Conservation (phyloP, 2,888 invertebrate genomes). For the Heteromurus nitidus region DNA sequence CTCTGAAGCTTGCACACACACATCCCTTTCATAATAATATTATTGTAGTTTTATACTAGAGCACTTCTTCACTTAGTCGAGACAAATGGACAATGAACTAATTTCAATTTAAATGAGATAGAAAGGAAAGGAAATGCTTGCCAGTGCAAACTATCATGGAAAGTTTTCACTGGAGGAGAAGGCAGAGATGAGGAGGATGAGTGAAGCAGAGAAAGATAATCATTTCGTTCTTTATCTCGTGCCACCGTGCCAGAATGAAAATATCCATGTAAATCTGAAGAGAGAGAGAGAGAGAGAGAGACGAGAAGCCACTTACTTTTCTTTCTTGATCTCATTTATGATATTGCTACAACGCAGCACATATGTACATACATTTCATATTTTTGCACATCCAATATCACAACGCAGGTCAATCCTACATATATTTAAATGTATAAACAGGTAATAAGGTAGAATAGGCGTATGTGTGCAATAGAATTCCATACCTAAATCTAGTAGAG, state of each 20-base stretch:
- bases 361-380: too few species aligned
- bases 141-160: neutral
- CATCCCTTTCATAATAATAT: slow-evolving; percentile 15
- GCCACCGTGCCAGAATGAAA: slow-evolving; percentile 24
- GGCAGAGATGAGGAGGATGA: slow-evolving; percentile 10
- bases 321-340: too few species aligned
- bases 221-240: slow-evolving; percentile 51
- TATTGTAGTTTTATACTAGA: slow-evolving; percentile 13
- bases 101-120: slow-evolving; percentile 64
- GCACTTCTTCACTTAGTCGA: slow-evolving; percentile 30
- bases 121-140: slow-evolving; percentile 7
- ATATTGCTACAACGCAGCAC: too few species aligned
- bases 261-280: slow-evolving; percentile 38
- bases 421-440: too few species aligned
- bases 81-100: slow-evolving; percentile 63
- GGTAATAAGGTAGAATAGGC: too few species aligned
- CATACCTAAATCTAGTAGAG: too few species aligned
- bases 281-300: neutral
- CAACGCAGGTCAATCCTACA: too few species aligned
- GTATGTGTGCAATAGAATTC: too few species aligned
- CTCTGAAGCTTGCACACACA: too few species aligned
- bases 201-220: slow-evolving; percentile 46
- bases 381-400: too few species aligned
- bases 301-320: slow-evolving; percentile 26
- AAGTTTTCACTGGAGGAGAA: slow-evolving; percentile 1